These are phyloP conservation scores for Peromyscus californicus DNA, from an alignment of 2,113 vertebrate species.

Conservation along the genomic window DNA sequence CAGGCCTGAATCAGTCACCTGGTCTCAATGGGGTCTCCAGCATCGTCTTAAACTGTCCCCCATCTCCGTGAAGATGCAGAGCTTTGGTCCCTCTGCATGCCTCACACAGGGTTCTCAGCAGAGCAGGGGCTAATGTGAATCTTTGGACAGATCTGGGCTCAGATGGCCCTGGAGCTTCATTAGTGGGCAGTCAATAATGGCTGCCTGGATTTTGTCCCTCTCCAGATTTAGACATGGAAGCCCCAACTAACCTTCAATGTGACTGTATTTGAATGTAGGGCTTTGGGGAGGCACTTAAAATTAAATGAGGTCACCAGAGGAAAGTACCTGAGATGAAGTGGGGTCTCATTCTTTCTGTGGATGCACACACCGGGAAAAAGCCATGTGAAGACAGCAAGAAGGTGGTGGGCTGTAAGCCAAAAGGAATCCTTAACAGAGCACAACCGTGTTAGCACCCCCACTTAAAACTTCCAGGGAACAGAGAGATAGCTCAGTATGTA, in stretches of 20 bases:
- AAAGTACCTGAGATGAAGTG: not conserved
- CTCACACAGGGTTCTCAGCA: rapidly evolving
- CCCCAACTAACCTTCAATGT: not conserved
- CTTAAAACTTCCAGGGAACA: not conserved
- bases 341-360: not conserved
- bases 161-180: not conserved
- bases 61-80: not conserved
- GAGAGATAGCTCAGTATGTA: not conserved
- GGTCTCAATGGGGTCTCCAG: not conserved
- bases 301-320: not conserved
- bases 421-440: not conserved
- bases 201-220: not conserved
- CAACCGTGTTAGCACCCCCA: rapidly evolving
- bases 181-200: not conserved
- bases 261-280: not conserved
- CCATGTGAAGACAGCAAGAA: not conserved
- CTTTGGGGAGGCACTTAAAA: not conserved
- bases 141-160: not conserved
- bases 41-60: not conserved
- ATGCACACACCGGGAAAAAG: too few species aligned
- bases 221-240: not conserved
- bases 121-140: not conserved
- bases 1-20: not conserved
- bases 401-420: rapidly evolving
- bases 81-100: too few species aligned